phyloP scores from a whole-genome alignment of 2,888 invertebrate genomes.

The Zelleria hepariella region DNA sequence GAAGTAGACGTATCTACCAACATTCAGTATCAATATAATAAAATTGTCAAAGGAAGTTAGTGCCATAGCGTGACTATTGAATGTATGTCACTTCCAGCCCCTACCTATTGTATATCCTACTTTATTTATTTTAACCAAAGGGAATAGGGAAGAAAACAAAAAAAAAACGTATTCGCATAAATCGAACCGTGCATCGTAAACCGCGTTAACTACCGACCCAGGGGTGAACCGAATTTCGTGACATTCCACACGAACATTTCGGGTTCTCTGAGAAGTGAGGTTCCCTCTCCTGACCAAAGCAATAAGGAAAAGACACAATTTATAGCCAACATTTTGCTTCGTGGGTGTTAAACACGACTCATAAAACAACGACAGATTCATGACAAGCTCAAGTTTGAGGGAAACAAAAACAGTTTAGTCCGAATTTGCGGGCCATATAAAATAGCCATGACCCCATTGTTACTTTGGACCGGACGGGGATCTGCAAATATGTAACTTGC shows the following conservation, averaged over 20 bases:
- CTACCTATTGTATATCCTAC: background rate
- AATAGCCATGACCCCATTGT: slow-evolving; percentile 34
- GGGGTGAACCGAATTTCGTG: slow-evolving; percentile 9
- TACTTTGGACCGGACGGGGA: slow-evolving; percentile 15
- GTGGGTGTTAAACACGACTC: background rate
- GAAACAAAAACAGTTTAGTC: slow-evolving; percentile 5
- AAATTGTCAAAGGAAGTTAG: too few species aligned
- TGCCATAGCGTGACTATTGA: background rate
- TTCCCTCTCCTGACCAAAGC: slow-evolving; percentile 4
- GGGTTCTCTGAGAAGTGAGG: background rate
- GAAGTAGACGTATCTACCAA: too few species aligned
- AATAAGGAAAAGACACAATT: slow-evolving; percentile 18
- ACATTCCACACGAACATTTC: slow-evolving; percentile 11
- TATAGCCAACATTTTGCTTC: background rate
- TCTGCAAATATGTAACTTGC: slow-evolving; percentile 34
- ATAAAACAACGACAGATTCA: background rate
- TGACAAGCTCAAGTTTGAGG: slow-evolving; percentile 2
- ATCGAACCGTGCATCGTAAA: background rate
- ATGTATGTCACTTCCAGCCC: background rate
- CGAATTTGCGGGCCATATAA: slow-evolving; percentile 17
- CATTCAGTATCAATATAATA: too few species aligned
- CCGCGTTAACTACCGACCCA: background rate
- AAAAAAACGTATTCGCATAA: background rate
- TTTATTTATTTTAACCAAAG: background rate
- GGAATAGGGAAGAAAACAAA: background rate